Conservation (phyloP, 2,888 invertebrate genomes). For the Pristionchus fissidentatus region DNA sequence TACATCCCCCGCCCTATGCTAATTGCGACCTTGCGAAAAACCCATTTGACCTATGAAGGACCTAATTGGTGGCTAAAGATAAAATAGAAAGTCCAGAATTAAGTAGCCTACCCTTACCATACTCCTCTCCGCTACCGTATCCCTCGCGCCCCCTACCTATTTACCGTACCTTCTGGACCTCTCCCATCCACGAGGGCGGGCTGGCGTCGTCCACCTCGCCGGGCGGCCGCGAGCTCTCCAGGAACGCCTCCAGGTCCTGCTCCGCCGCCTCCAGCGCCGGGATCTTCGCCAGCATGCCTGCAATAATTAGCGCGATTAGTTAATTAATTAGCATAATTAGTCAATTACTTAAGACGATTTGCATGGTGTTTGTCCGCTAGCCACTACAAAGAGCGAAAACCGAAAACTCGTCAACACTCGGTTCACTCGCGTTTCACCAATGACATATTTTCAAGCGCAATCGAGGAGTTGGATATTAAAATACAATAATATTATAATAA, state of each 20-base stretch:
- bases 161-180: slow-evolving; percentile 61
- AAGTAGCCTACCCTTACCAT: too few relatives aligned
- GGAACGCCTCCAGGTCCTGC: neutral
- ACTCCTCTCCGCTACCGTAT: too few relatives aligned
- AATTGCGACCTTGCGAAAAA: too few relatives aligned
- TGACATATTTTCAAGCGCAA: too few relatives aligned
- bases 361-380: neutral
- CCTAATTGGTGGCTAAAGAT: too few relatives aligned
- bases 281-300: slow-evolving; percentile 43
- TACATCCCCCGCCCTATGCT: too few relatives aligned
- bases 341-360: neutral
- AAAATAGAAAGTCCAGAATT: too few relatives aligned
- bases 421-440: neutral
- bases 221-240: slow-evolving; percentile 19
- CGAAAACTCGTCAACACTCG: neutral
- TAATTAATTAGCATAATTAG: neutral
- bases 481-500: neutral
- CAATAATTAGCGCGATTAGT: neutral
- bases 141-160: neutral
- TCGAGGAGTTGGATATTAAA: too few relatives aligned
- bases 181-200: slow-evolving; percentile 62
- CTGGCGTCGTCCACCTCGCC: slow-evolving; percentile 48
- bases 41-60: too few relatives aligned
- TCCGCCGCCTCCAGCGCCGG: slow-evolving; percentile 44
- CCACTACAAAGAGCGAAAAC: neutral